These are phyloP conservation scores for Synanthedon andrenaeformis DNA, from an alignment of 2,888 invertebrate species.

Conservation along the genomic window DNA sequence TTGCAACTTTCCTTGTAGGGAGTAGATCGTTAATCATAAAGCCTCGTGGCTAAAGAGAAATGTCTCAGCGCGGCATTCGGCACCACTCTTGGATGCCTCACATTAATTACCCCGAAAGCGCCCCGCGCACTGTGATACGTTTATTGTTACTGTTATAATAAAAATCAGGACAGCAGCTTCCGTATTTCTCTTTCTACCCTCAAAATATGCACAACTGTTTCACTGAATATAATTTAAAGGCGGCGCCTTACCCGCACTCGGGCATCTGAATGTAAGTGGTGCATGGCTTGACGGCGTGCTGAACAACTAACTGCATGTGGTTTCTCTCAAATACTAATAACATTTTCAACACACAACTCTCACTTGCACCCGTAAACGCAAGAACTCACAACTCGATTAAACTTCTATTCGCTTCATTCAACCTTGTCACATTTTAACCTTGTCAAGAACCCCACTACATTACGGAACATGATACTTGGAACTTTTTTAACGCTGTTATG, in stretches of 20 bases:
- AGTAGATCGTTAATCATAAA: conserved; percentile 32
- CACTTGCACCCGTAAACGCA: conserved; percentile 28
- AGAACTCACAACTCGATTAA: conserved; percentile 5
- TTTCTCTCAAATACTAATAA: conserved; percentile 30
- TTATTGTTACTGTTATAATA: conserved; percentile 69
- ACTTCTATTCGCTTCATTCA: conserved; percentile 6
- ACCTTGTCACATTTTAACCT: not conserved
- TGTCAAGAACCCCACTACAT: not conserved
- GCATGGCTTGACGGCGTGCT: conserved; percentile 63
- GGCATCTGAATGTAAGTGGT: conserved; percentile 56
- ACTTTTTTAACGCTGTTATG: not conserved
- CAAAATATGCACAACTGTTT: conserved; percentile 31
- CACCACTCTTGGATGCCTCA: conserved; percentile 42
- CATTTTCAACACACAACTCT: conserved; percentile 16
- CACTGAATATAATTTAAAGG: conserved; percentile 18
- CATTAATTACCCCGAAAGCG: conserved; percentile 57
- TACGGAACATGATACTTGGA: not conserved
- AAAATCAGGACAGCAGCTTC: conserved; percentile 47
- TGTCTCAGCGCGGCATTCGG: conserved; percentile 40
- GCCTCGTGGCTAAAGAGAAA: conserved; percentile 36
- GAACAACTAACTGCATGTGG: conserved; percentile 53
- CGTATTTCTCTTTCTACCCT: conserved; percentile 39
- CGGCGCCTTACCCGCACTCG: conserved; percentile 31
- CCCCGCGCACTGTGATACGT: conserved; percentile 71
- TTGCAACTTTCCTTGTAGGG: conserved; percentile 28